These are phyloP conservation scores for Maccullochella peelii DNA, from an alignment of 2,113 vertebrate genomes.

Conservation along the genomic window DNA sequence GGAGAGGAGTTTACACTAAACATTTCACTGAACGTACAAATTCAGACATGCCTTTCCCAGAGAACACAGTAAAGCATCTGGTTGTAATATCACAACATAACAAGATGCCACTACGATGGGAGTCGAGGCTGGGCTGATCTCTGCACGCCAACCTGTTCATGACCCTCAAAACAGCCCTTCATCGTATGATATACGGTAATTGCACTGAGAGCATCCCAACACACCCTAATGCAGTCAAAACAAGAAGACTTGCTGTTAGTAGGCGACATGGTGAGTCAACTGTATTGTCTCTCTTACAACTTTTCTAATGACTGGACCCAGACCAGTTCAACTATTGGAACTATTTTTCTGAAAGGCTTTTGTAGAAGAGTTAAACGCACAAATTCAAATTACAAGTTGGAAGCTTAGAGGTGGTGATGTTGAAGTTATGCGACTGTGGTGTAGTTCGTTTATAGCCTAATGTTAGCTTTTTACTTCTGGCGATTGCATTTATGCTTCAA, in stretches of 20 bases:
- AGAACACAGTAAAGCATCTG: constrained; percentile 40
- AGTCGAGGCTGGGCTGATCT: constrained; percentile 33
- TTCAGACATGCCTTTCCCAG: constrained; percentile 19
- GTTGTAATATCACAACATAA: constrained; percentile 55
- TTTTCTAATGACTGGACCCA: neutral
- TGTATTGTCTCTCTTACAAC: neutral
- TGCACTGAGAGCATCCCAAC: neutral
- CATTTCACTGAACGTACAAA: constrained; percentile 27
- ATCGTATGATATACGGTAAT: neutral
- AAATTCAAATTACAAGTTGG: no score
- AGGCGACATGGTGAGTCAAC: neutral
- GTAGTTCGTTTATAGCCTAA: no score
- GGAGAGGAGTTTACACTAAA: constrained; percentile 45
- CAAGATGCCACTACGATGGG: constrained; percentile 25
- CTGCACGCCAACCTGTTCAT: neutral
- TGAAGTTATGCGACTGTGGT: no score
- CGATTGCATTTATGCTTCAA: no score
- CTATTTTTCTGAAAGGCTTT: no score
- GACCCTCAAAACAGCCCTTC: constrained; percentile 13
- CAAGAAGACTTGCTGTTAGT: neutral
- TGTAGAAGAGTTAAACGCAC: no score
- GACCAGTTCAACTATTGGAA: no score
- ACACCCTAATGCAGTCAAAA: neutral
- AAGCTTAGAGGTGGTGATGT: no score
- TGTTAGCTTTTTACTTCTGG: no score